Evolutionary conservation across 2,888 invertebrate species (phyloP), one percentile per base, ranked within the genome.

Genomic region (Diabrotica balteata): DNA sequence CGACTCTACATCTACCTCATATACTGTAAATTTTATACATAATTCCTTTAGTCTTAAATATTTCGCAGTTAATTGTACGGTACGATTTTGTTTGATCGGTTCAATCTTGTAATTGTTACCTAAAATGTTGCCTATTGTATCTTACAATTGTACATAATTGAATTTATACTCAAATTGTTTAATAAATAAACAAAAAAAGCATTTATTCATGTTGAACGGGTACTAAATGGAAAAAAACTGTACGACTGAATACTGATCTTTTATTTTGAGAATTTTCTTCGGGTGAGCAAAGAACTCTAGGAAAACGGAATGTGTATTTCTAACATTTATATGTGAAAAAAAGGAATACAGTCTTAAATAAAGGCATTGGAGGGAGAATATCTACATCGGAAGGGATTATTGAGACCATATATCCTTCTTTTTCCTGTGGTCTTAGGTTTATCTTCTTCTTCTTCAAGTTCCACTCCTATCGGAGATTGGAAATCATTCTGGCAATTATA

Each of bases 161-260:
- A 73, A 74, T 78, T 77, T 78, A 73, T 78, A 78, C 77, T 77
- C 77, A 74, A 51, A 76, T 76, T 76, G 75, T 78, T 76, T 76
- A 73, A 69, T 69, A 71, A 73, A 76, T 70, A 75, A 73, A 77
- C 76, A 75, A 73, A 52, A 11, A 73, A 67, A 70, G 67, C 67
- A 72, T 73, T 75, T 74, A 75, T 75, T 74, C 72, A 70, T 73
- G 73, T 75, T 76, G 75, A 70, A 74, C 74, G 72, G 73, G 72
- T 69, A 70, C 75, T 73, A 67, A 72, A 71, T 70, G 73, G 73
- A 71, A 70, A 63, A 4, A 60, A 61, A 61, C 44, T 68, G 61
- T 68, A 54, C 58, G 17, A 61, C 61, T 32, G 44, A 46, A 17
- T 17, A 17, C 11, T 11, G 44, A 58, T 59, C 47, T 68, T 68